Conservation (phyloP, 37 sponge, comb jelly and placozoan species). For the Aphrocallistes beatrix region DNA sequence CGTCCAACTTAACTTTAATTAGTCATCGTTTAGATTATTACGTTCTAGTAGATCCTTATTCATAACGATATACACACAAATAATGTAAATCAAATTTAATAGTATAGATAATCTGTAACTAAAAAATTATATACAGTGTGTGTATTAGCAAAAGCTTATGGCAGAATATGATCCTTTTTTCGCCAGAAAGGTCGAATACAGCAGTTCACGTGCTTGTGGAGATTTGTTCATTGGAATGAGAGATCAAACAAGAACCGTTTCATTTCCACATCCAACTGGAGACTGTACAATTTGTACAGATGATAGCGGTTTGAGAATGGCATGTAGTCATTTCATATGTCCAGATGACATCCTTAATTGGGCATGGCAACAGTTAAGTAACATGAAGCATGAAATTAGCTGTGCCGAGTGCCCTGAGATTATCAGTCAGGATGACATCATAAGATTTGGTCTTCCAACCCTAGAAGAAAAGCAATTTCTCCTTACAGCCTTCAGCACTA, state of each 20-base stretch:
- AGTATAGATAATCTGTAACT: no score
- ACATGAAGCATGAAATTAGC: not conserved
- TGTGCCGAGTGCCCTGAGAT: not conserved
- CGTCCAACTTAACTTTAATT: no score
- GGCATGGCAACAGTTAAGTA: not conserved
- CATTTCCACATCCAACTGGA: not conserved
- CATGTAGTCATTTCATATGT: not conserved
- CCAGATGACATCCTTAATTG: not conserved
- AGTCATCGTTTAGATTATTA: not conserved
- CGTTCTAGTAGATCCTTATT: no score
- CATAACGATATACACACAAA: no score
- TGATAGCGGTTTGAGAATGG: not conserved
- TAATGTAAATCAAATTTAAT: no score
- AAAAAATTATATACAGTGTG: not conserved
- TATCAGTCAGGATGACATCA: not conserved
- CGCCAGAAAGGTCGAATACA: no score
- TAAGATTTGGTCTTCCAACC: not conserved
- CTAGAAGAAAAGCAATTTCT: not conserved
- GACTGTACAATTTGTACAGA: not conserved
- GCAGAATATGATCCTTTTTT: not conserved
- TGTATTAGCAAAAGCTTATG: not conserved
- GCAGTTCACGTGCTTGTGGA: no score
- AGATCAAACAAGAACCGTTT: not conserved
- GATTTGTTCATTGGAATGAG: no score
- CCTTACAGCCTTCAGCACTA: no score